Conservation (phyloP, 1,140 invertebrate genomes). For the Polypedilum pembai region DNA sequence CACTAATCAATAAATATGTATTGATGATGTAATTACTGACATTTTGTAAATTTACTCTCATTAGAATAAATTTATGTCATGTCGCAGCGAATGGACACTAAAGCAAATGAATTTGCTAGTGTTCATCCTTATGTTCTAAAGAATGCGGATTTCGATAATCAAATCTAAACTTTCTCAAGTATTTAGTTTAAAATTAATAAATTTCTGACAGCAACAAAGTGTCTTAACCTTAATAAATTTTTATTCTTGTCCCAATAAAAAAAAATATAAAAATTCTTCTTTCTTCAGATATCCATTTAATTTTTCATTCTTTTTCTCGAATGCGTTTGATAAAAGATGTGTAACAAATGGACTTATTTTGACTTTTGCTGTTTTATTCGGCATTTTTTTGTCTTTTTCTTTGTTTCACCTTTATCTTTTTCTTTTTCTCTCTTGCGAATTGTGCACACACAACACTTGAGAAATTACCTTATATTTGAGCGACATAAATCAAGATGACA, state of each 20-base stretch:
- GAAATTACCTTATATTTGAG: slow-evolving; percentile 1
- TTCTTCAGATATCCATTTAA: background rate
- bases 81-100: too few species aligned
- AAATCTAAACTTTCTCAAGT: too few species aligned
- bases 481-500: slow-evolving; percentile 17
- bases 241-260: too few species aligned
- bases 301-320: too few species aligned
- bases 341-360: slow-evolving; percentile 26
- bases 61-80: background rate
- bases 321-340: slow-evolving; percentile 22
- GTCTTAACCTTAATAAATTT: too few species aligned
- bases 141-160: too few species aligned
- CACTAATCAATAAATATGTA: background rate
- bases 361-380: slow-evolving; percentile 9
- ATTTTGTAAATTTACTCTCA: background rate
- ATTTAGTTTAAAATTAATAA: too few species aligned
- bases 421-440: background rate
- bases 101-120: too few species aligned
- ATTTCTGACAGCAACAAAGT: too few species aligned
- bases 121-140: too few species aligned
- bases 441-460: background rate
- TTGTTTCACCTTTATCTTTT: background rate
- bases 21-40: slow-evolving; percentile 11
- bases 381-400: background rate
- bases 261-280: background rate